A percentile compares a stretch with the other conserved stretches of the same genome.
Conservation (phyloP, 2,113 vertebrate genomes). For the Pluvianellus socialis region DNA sequence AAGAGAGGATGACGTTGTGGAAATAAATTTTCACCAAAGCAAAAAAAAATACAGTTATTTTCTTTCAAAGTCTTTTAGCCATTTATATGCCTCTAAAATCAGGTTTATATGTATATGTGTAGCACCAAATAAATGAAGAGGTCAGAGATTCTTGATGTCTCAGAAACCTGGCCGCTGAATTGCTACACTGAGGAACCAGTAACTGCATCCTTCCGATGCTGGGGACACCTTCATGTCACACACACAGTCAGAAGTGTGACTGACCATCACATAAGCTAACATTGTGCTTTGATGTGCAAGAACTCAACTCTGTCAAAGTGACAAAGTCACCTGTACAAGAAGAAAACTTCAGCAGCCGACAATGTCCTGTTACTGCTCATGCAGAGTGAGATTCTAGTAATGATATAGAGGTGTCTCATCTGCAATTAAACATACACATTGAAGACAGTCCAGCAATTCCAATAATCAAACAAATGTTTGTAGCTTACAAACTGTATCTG, state of each 20-base stretch:
- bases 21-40: background rate
- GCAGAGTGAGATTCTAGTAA: background rate
- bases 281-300: background rate
- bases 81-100: background rate
- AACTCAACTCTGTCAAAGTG: background rate
- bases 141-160: background rate
- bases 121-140: background rate
- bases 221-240: background rate
- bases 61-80: background rate
- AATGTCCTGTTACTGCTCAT: background rate
- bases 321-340: background rate
- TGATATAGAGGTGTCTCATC: accelerated
- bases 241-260: background rate
- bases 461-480: background rate
- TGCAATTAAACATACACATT: background rate
- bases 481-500: background rate
- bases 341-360: background rate
- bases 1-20: background rate
- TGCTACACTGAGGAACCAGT: background rate
- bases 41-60: background rate
- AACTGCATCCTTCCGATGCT: background rate
- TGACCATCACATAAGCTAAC: background rate
- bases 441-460: background rate
- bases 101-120: background rate
- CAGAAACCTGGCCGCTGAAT: background rate